Conservation (phyloP, 2,113 vertebrate species). For the Spea multiplicata region DNA sequence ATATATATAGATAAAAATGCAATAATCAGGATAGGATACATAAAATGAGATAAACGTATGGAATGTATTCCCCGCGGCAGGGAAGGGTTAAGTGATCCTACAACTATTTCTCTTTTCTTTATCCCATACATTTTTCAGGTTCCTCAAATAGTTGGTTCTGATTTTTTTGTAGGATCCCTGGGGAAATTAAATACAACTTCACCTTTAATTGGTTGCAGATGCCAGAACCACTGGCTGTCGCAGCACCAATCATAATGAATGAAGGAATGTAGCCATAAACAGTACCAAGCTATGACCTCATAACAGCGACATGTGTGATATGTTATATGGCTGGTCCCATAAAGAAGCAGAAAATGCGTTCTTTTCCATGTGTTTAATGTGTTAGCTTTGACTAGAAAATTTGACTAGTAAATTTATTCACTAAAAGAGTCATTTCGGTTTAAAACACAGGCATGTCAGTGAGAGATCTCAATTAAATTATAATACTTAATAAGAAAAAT, state of each 20-base stretch:
- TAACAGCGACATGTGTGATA: constrained; percentile 6
- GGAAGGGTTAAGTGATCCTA: background rate
- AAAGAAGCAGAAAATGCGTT: background rate
- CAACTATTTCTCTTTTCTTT: background rate
- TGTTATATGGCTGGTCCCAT: background rate
- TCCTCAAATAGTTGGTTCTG: constrained; percentile 28
- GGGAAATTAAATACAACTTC: constrained; percentile 18
- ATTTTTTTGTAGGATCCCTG: background rate
- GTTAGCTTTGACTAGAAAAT: no score
- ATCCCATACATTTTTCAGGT: constrained; percentile 24
- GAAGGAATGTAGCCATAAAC: constrained; percentile 5
- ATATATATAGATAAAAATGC: no score
- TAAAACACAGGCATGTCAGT: no score
- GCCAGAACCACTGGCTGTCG: background rate
- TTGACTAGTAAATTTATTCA: no score
- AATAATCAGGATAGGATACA: background rate
- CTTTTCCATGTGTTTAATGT: no score
- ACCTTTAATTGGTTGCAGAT: constrained; percentile 39
- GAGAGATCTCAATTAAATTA: no score
- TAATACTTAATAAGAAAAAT: no score
- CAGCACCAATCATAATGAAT: background rate
- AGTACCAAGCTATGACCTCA: constrained; percentile 12
- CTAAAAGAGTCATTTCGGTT: no score
- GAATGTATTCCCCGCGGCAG: background rate
- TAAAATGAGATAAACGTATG: background rate